These are phyloP conservation scores for Drosophila nigritarsus DNA, from an alignment of 2,888 invertebrate species.

Conservation along the genomic window DNA sequence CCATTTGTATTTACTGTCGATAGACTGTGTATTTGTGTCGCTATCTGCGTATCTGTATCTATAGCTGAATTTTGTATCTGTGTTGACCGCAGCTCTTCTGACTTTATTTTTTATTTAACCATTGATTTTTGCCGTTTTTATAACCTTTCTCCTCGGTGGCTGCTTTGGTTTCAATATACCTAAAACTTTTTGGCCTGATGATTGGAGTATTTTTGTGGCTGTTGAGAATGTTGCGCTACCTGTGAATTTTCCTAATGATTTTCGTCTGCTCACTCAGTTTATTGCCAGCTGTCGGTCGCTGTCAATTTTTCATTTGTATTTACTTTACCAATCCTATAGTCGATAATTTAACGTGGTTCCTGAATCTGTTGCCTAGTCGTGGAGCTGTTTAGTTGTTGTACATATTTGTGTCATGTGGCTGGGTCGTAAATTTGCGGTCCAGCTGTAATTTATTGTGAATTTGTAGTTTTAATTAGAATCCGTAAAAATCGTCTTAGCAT, in stretches of 20 bases:
- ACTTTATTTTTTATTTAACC: constrained; percentile 63
- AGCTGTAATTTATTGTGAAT: background rate
- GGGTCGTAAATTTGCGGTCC: constrained; percentile 37
- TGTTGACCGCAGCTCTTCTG: constrained; percentile 53
- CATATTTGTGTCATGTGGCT: constrained; percentile 44
- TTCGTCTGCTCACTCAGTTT: constrained; percentile 17
- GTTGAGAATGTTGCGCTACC: constrained; percentile 5
- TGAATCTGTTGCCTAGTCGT: constrained; percentile 11
- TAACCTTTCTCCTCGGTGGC: constrained; percentile 43
- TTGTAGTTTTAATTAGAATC: background rate
- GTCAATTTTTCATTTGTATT: constrained; percentile 57
- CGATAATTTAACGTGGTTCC: constrained; percentile 54
- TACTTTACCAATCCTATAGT: constrained; percentile 53
- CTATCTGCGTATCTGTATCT: constrained; percentile 7
- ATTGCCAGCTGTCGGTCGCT: constrained; percentile 21
- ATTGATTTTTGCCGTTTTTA: constrained; percentile 72
- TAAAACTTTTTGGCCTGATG: constrained; percentile 42
- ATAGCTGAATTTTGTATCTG: constrained; percentile 32
- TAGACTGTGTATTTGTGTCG: constrained; percentile 10
- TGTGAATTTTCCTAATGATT: constrained; percentile 32
- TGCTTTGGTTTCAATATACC: constrained; percentile 38
- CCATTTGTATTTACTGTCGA: background rate
- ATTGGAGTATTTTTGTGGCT: constrained; percentile 10
- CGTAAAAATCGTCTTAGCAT: constrained; percentile 15
- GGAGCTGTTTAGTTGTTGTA: constrained; percentile 14